Evolutionary conservation across 2,797 vertebrate genomes (phyloP), one percentile per base, ranked within the genome.

Genomic region (Valencia hispanica): DNA sequence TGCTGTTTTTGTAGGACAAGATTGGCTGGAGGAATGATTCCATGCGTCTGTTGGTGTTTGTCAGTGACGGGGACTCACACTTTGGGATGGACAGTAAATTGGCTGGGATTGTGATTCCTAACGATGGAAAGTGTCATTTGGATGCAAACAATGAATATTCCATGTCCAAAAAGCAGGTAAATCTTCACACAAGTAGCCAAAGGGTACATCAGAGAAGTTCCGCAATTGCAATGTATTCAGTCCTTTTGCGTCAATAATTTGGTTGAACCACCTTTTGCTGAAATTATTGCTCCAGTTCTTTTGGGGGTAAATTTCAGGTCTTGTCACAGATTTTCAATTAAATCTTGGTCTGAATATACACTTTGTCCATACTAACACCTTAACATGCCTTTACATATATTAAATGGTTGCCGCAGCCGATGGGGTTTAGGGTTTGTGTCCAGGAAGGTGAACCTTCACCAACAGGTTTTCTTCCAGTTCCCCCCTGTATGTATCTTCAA

Each of bases 11-110:
- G 25, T 68, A 99, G 98, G 97, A 99, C 91, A 97, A 96, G 89
- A 99, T 99, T 34, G 98, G 98, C 75, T 99, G 98, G 98, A 95
- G 98, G 86, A 99, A 99, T 4, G 96, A 98, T 71, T 98, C 98
- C 1, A 96, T 99, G 85, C 98, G 97, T 84, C 91, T 99, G 91
- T 86, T 99, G 92, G 98, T 99, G 87, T 99, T 99, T 88, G 97
- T 96, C 86, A 98, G 97, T 36, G 98, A 99, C 4, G 97, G 95
- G 0, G 98, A 99, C 94, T 99, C 98, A 36, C 98, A 99, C 90
- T 97, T 99, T 81, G 98, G 98, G 76, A 99, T 99, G 98, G 98
- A 99, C 92, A 99, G 98, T 85, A 99, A 97, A 92, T 91, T 99
- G 93, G 96, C 98, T 0, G 98, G 98, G 74, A 99, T 99, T 0